Conservation (phyloP, 1,140 invertebrate species). For the Hormaphis cornu region DNA sequence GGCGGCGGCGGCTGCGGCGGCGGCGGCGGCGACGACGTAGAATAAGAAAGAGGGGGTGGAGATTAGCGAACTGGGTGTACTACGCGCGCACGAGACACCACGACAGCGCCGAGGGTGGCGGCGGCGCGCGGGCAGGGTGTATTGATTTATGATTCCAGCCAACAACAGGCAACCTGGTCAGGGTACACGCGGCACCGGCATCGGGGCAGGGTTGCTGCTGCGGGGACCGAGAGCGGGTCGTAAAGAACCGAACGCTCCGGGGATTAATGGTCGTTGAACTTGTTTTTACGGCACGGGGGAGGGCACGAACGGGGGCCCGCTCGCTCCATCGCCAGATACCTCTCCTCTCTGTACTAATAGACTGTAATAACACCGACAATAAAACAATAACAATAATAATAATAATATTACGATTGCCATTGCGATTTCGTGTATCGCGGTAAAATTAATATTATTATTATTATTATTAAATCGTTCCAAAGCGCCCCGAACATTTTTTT, state of each 20-base stretch:
- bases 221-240: slow-evolving; percentile 37
- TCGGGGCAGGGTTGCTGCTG: background rate
- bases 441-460: no score
- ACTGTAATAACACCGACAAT: no score
- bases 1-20: background rate
- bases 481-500: no score
- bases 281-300: background rate
- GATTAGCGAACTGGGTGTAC: slow-evolving; percentile 26
- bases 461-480: no score
- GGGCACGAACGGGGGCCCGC: background rate
- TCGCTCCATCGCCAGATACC: no score
- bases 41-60: slow-evolving; percentile 29
- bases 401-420: no score
- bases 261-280: slow-evolving; percentile 18
- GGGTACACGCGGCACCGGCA: background rate
- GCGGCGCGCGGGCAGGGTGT: slow-evolving; percentile 10
- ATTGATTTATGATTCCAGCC: slow-evolving; percentile 32
- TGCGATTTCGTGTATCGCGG: no score
- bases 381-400: no score
- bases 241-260: slow-evolving; percentile 44
- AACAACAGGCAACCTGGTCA: slow-evolving; percentile 32
- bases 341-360: no score
- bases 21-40: background rate
- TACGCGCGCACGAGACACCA: background rate
- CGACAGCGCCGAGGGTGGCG: background rate